Percentiles rank a stretch among this genome's conserved stretches.
Conservation (phyloP, 1,140 invertebrate species). For the Atta cephalotes region DNA sequence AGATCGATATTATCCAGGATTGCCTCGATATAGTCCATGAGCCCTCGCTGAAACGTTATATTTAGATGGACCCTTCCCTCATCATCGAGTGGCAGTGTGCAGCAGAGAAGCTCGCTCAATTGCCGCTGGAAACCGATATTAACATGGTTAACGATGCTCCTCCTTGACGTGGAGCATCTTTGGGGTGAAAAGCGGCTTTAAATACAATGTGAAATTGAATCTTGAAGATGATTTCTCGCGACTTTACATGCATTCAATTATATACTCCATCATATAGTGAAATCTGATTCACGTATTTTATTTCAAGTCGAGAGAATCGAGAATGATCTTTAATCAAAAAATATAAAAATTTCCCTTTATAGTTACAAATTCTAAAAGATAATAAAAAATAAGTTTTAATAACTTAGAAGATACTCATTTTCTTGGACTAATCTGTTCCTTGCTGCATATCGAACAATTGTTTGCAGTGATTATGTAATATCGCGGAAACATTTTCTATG, state of each 20-base stretch:
- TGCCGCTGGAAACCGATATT: constrained; percentile 71
- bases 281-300: background rate
- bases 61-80: constrained; percentile 78
- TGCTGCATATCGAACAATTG: background rate
- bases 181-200: constrained; percentile 19
- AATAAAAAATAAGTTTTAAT: background rate
- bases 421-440: background rate
- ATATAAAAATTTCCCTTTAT: background rate
- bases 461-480: background rate
- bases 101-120: constrained; percentile 58
- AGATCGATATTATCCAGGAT: constrained; percentile 79
- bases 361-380: background rate
- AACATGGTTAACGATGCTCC: constrained; percentile 57
- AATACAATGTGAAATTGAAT: constrained; percentile 65
- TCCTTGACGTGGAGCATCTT: constrained; percentile 29
- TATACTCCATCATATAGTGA: background rate
- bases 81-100: constrained; percentile 66
- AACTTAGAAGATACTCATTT: background rate
- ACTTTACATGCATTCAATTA: constrained; percentile 28
- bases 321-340: background rate
- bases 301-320: background rate
- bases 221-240: constrained; percentile 15
- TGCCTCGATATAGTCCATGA: constrained; percentile 58
- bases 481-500: background rate
- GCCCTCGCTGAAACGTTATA: constrained; percentile 77